Percentiles rank a stretch among this genome's conserved stretches.
These are phyloP conservation scores for Lobophora halterata DNA, from an alignment of 2,888 invertebrate genomes.

Conservation along the genomic window DNA sequence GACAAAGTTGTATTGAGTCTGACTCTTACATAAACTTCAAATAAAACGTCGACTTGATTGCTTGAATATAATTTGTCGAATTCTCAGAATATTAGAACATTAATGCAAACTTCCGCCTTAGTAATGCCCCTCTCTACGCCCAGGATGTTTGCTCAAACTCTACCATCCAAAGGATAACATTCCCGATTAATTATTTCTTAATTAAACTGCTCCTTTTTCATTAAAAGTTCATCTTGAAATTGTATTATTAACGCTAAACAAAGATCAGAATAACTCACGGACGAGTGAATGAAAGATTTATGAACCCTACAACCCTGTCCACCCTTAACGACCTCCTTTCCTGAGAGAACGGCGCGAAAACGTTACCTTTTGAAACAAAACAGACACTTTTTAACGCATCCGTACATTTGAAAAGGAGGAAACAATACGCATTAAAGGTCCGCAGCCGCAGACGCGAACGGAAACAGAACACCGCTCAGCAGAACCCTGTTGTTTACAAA, in stretches of 20 bases:
- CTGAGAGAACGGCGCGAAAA: constrained; percentile 31
- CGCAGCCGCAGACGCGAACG: constrained; percentile 37
- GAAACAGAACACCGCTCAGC: constrained; percentile 60
- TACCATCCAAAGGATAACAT: constrained; percentile 13
- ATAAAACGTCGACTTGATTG: too few relatives aligned
- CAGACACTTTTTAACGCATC: constrained; percentile 53
- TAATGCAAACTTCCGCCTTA: constrained; percentile 6
- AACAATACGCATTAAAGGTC: constrained; percentile 52
- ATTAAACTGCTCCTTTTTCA: constrained; percentile 26
- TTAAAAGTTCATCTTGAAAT: constrained; percentile 32
- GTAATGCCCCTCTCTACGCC: constrained; percentile 3
- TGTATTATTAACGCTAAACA: constrained; percentile 36
- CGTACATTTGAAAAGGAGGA: constrained; percentile 50
- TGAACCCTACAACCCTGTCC: constrained; percentile 42
- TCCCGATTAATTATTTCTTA: constrained; percentile 29
- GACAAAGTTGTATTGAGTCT: too few relatives aligned
- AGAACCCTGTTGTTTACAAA: constrained; percentile 73
- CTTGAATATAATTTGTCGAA: too few relatives aligned
- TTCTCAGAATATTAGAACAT: too few relatives aligned
- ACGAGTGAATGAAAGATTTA: constrained; percentile 44
- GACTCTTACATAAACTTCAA: too few relatives aligned
- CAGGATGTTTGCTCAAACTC: constrained; percentile 14
- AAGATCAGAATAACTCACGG: constrained; percentile 41
- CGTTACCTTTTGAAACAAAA: constrained; percentile 45
- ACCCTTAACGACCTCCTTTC: constrained; percentile 43